Evolutionary conservation across 2,797 vertebrate species (phyloP), one percentile per base, ranked within the genome.

Genomic region (Melopsittacus undulatus): DNA sequence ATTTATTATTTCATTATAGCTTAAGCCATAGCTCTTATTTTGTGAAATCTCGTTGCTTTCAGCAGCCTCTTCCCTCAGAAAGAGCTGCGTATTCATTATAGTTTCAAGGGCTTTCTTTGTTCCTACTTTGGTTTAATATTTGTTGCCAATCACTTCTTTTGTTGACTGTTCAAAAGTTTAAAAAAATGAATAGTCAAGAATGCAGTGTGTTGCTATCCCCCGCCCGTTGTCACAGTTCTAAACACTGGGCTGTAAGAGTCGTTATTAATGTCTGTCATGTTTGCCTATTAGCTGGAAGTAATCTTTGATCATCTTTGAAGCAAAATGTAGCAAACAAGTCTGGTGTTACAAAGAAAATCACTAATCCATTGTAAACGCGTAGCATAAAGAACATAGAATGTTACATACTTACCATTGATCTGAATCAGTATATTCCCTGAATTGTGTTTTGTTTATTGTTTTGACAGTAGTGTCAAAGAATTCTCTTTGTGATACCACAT

Each of bases 71-170:
- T 80, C 59, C 45, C 38, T 63, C 42, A 73, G 62, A 70, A 84
- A 77, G 32, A 48, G 8, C 51, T 43, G 20, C 85, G 83, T 78
- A 46, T 91, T 80, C 43, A 88, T 96, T 91, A 69, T 54, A 43
- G 43, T 94, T 96, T 89, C 89, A 92, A 95, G 83, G 46, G 83
- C 49, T 34, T 45, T 66, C 74, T 84, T 75, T 96, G 92, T 92
- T 94, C 64, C 45, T 73, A 18, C 27, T 87, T 87, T 70, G 64
- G 74, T 91, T 96, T 92, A 87, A 76, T 90, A 92, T 94, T 92
- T 95, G 79, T 95, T 85, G 78, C 66, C 79, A 92, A 91, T 94
- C 68, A 90, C n/a, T 94, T 91, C 89, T 91, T 86, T 81, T 89
- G 81, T 82, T 93, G 61, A 75, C 43, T 80, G 36, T 70, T 90